These are phyloP conservation scores for Scalopus aquaticus DNA, from an alignment of 2,113 vertebrate genomes.

Conservation along the genomic window DNA sequence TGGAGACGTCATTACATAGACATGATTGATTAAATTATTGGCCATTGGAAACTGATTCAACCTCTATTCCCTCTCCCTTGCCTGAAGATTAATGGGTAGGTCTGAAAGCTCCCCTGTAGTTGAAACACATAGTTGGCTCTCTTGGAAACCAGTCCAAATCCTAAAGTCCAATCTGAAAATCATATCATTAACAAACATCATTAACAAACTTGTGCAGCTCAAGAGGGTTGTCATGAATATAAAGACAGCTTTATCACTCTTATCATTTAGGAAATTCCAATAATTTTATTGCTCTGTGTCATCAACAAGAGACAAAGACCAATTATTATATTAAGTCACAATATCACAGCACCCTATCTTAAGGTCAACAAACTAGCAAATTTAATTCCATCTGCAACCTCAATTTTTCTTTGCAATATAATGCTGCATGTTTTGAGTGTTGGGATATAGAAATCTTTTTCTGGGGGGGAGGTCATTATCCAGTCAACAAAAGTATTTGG, in stretches of 20 bases:
- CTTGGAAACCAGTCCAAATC: neutral
- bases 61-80: neutral
- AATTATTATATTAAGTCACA: neutral
- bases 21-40: neutral
- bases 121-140: neutral
- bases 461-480: neutral
- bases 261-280: too few relatives aligned
- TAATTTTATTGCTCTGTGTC: too few relatives aligned
- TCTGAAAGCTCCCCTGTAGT: neutral
- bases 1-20: neutral
- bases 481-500: neutral
- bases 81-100: neutral
- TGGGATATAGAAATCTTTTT: neutral
- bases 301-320: too few relatives aligned
- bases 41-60: neutral
- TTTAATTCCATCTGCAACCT: neutral
- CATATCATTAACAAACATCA: neutral
- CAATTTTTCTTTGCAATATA: neutral
- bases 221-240: neutral
- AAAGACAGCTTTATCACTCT: neutral
- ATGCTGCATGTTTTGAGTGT: neutral
- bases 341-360: neutral
- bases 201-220: too few relatives aligned
- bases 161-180: neutral
- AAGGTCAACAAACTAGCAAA: neutral